Conservation (phyloP, 2,113 vertebrate genomes). For the Atractosteus spatula region DNA sequence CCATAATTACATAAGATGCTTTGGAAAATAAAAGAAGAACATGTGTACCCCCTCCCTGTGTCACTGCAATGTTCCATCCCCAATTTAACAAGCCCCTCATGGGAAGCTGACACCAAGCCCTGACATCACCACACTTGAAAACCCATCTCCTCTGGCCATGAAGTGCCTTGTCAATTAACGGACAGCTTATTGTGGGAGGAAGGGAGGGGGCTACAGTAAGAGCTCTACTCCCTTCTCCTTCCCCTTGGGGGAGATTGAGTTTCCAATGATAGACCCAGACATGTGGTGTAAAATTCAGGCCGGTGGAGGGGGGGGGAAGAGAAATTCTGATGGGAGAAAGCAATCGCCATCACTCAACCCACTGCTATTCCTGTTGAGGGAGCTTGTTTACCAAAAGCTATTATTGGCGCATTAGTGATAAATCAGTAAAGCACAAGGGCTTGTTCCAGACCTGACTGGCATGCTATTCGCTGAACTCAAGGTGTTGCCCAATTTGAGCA, state of each 20-base stretch:
- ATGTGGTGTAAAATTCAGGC: slow-evolving; percentile 24
- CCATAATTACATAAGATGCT: neutral
- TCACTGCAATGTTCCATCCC: slow-evolving; percentile 7
- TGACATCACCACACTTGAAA: slow-evolving; percentile 31
- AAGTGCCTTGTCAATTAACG: slow-evolving; percentile 31
- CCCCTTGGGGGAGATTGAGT: slow-evolving; percentile 13
- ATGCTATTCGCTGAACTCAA: neutral
- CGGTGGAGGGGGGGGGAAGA: neutral
- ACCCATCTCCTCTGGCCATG: slow-evolving; percentile 29
- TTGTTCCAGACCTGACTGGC: neutral
- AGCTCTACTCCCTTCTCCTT: slow-evolving; percentile 4
- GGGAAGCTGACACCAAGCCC: slow-evolving; percentile 26
- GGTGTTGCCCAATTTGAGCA: slow-evolving; percentile 7
- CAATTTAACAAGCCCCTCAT: slow-evolving; percentile 23
- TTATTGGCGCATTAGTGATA: slow-evolving; percentile 13
- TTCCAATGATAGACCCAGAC: slow-evolving; percentile 23
- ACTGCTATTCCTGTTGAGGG: slow-evolving; percentile 12
- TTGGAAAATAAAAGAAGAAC: neutral
- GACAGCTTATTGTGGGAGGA: slow-evolving; percentile 17
- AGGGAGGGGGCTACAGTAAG: neutral
- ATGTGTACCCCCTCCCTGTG: neutral
- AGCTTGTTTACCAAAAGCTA: slow-evolving; percentile 12
- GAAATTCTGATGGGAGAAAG: slow-evolving; percentile 16
- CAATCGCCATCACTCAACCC: slow-evolving; percentile 11
- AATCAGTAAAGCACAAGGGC: slow-evolving; percentile 6